These are phyloP conservation scores for Dromas ardeola DNA, from an alignment of 2,113 vertebrate species.

Conservation along the genomic window DNA sequence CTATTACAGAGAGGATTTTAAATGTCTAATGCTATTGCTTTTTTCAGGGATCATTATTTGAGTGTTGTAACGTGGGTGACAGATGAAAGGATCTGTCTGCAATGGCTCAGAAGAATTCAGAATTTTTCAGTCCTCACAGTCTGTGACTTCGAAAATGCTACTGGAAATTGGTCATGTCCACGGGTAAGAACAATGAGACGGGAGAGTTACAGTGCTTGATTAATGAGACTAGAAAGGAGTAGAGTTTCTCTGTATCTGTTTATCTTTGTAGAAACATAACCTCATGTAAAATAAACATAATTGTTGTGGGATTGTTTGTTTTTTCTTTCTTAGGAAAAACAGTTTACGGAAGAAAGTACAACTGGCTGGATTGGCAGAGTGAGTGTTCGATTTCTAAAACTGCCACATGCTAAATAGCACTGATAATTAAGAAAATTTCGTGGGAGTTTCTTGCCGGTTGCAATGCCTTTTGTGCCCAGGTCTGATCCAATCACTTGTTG, in stretches of 20 bases:
- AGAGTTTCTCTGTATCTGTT: background rate
- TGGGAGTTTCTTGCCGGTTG: background rate
- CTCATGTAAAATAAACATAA: background rate
- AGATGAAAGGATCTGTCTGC: conserved; percentile 73
- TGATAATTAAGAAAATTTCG: background rate
- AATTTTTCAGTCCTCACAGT: conserved; percentile 77
- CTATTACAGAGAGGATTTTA: background rate
- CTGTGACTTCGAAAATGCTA: conserved; percentile 61
- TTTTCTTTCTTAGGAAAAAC: conserved; percentile 48
- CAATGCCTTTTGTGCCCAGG: background rate
- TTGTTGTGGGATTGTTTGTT: conserved; percentile 15
- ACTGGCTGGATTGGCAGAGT: conserved; percentile 96
- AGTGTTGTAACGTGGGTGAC: conserved; percentile 78
- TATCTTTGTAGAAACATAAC: background rate
- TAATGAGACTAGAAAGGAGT: background rate
- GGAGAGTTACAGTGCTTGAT: background rate
- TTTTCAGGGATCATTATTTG: conserved; percentile 80
- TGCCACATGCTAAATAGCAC: background rate
- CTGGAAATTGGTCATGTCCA: conserved; percentile 57
- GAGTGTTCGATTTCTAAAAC: conserved; percentile 71
- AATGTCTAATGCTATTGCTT: background rate
- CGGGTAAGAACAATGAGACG: conserved; percentile 53
- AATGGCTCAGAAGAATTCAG: conserved; percentile 82
- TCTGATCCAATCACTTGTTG: background rate
- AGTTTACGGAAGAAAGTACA: conserved; percentile 77